These are phyloP conservation scores for Ursus arctos DNA, from an alignment of 2,113 vertebrate species.

Conservation along the genomic window DNA sequence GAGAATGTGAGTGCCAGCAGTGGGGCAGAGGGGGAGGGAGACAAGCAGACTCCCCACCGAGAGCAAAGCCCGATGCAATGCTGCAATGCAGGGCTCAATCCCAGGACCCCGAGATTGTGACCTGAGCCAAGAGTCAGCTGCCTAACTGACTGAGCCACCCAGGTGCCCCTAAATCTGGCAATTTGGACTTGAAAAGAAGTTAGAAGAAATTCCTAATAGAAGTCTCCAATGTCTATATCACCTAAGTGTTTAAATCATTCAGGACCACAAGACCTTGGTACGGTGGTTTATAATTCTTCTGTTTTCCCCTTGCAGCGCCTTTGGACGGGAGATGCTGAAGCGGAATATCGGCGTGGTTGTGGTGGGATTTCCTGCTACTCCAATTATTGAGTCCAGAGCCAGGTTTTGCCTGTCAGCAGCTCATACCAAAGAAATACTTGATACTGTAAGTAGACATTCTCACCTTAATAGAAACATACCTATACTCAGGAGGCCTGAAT, in stretches of 20 bases:
- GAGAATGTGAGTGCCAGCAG: background rate
- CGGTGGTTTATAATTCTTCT: background rate
- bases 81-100: background rate
- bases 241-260: background rate
- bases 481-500: background rate
- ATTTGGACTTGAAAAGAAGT: conserved; percentile 60
- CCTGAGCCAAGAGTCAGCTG: background rate
- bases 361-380: conserved; percentile 98
- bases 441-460: conserved; percentile 90
- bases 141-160: background rate
- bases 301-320: conserved; percentile 89
- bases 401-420: conserved; percentile 97
- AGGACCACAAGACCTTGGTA: background rate
- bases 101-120: background rate
- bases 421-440: conserved; percentile 97
- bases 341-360: conserved; percentile 97
- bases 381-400: conserved; percentile 98
- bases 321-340: conserved; percentile 98
- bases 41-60: background rate
- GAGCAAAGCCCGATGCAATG: background rate
- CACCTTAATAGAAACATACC: background rate
- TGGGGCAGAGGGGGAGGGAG: background rate
- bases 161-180: background rate
- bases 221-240: conserved; percentile 3
- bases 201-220: background rate